phyloP scores from a whole-genome alignment of 2,888 invertebrate species.

The Archaeoteleia sp. region DNA sequence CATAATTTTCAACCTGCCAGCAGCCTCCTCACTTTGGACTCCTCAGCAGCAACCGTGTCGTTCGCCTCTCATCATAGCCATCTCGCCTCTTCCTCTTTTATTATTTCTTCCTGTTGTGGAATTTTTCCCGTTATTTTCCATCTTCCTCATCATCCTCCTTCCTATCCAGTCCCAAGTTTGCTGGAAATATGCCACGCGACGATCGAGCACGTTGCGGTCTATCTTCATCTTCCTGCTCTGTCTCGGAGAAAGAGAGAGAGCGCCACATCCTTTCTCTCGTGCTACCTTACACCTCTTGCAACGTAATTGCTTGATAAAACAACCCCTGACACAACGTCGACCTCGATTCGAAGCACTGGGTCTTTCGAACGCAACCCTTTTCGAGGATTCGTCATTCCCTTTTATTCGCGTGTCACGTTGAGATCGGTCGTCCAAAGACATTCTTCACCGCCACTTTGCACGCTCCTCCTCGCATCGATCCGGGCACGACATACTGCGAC shows the following conservation, averaged over 20 bases:
- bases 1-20: conserved; percentile 28
- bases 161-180: conserved; percentile 29
- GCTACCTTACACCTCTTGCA: conserved; percentile 19
- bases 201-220: not conserved
- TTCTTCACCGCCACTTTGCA: no score
- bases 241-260: no score
- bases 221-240: conserved; percentile 42
- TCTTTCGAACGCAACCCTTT: conserved; percentile 29
- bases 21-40: conserved; percentile 19
- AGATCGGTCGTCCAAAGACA: no score
- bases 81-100: conserved; percentile 5
- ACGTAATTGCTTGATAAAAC: conserved; percentile 66
- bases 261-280: not conserved
- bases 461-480: no score
- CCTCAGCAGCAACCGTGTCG: conserved; percentile 10
- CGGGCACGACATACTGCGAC: no score
- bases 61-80: conserved; percentile 28
- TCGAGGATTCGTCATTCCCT: no score
- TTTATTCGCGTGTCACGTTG: no score
- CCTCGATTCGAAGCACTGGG: conserved; percentile 33
- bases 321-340: conserved; percentile 45
- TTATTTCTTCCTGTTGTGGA: conserved; percentile 1
- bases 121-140: conserved; percentile 7
- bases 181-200: conserved; percentile 10
- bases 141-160: conserved; percentile 46